Base-by-base conservation (phyloP, 2,113 vertebrate genomes). In the Melanocharis versteri region DNA sequence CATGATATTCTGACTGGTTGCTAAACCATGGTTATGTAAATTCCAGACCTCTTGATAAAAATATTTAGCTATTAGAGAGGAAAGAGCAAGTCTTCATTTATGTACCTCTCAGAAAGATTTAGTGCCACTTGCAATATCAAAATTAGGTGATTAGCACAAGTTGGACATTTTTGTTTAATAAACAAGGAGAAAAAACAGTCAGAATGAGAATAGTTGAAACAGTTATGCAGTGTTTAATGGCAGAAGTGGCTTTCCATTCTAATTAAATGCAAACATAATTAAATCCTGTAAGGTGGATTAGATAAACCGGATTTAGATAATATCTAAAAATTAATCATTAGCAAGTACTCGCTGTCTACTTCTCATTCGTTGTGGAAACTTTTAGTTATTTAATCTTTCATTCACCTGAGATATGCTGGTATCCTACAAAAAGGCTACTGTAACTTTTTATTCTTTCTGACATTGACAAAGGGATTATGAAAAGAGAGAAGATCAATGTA, bases 401-500 rank as follows among this genome's bases (percentile, higher is more conserved):
- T 87, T 93, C 53, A 78, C 26, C 13, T 69, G 35, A 82, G 40
- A 53, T 83, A 81, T 23, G 17, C 35, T 9, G 2, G 7, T 51
- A 70, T 68, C 26, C 23, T 85, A 50, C 13, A 19, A 72, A 91
- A 93, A 82, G 20, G 12, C 50, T 85, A 28, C 9, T 79, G 57
- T 69, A 94, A 82, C 37, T 91, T 94, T 89, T 90, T 82, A 47
- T 48, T 87, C 24, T 8, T 89, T 93, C 72, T 94, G 84, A 91
- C 81, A 85, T 69, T 92, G 89, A 89, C 78, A 89, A 83, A 89
- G 7, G 11, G 40, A 97, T 96, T 87, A 91, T 39, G 54, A 61
- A 85, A 84, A 85, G 53, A 80, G 61, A 68, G 11, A 86, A 92
- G 78, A 95, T 94, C 89, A 76, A 30, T 79, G 56, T 87, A 66